These are phyloP conservation scores for Drosophila multiciliata DNA, from an alignment of 2,888 invertebrate genomes.

Conservation along the genomic window DNA sequence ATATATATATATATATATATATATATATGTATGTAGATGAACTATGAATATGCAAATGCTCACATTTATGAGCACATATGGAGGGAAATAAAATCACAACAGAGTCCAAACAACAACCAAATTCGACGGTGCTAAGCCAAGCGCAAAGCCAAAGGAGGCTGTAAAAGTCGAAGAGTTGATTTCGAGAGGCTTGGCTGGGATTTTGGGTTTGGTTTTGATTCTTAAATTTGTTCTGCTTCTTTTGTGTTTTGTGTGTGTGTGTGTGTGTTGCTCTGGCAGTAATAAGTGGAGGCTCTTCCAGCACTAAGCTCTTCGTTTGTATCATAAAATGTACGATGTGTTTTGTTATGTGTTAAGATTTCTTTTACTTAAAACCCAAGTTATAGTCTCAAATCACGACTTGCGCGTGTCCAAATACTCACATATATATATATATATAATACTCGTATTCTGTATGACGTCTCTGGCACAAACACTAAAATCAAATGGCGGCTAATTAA, in stretches of 20 bases:
- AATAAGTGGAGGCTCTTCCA: conserved; percentile 61
- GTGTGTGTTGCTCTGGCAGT: conserved; percentile 34
- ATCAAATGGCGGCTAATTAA: conserved; percentile 66
- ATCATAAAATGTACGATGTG: conserved; percentile 75
- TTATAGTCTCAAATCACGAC: conserved; percentile 14
- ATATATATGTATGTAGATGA: conserved; percentile 1
- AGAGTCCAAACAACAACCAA: conserved; percentile 7
- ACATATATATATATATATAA: conserved; percentile 13
- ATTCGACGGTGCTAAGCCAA: conserved; percentile 20
- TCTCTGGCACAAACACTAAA: conserved; percentile 26
- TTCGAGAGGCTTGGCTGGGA: conserved; percentile 43
- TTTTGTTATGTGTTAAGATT: conserved; percentile 73
- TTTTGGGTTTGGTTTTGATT: conserved; percentile 38
- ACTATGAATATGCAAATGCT: conserved; percentile 27
- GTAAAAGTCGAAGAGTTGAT: conserved; percentile 38
- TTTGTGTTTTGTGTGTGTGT: conserved; percentile 5
- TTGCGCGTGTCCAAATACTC: conserved; percentile 58
- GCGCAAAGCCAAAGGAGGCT: conserved; percentile 16
- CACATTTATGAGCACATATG: conserved; percentile 33
- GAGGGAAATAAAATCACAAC: conserved; percentile 37
- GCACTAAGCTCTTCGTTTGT: conserved; percentile 28
- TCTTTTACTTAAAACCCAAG: conserved; percentile 15
- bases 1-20: conserved; percentile 4
- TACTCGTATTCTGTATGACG: conserved; percentile 6
- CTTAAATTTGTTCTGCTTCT: conserved; percentile 39